Evolutionary conservation across 2,797 vertebrate species (phyloP).

Genomic region (Furcifer pardalis): DNA sequence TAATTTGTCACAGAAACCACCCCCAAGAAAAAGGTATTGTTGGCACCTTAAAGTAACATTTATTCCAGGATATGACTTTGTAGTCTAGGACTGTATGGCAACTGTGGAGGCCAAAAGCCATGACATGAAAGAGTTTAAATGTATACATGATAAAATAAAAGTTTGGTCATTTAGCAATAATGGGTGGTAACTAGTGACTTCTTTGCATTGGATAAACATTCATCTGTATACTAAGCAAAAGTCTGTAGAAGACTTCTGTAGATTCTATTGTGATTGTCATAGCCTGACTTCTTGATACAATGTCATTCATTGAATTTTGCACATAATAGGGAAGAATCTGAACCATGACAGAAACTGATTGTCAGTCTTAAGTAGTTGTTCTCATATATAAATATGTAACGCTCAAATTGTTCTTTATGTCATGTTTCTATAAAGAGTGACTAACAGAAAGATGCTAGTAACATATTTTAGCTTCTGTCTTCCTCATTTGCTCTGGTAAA

Average conservation of each 20-base stretch:
- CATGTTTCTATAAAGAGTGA: too few species aligned
- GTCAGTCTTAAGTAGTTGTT: too few species aligned
- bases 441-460: too few species aligned
- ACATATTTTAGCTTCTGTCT: too few species aligned
- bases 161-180: neutral
- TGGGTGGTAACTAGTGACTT: neutral
- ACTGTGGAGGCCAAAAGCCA: neutral
- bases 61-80: neutral
- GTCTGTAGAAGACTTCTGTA: neutral
- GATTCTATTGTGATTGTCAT: neutral
- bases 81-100: neutral
- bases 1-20: neutral
- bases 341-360: too few species aligned
- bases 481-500: too few species aligned
- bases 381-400: too few species aligned
- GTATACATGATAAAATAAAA: neutral
- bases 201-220: neutral
- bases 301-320: rapidly evolving
- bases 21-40: neutral
- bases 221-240: neutral
- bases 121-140: neutral
- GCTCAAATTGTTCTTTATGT: too few species aligned
- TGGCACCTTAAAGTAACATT: neutral
- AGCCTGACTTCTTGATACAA: rapidly evolving
- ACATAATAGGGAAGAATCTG: too few species aligned